Evolutionary conservation across 2,113 vertebrate genomes (phyloP).

Genomic region (Pollimyrus isidori): DNA sequence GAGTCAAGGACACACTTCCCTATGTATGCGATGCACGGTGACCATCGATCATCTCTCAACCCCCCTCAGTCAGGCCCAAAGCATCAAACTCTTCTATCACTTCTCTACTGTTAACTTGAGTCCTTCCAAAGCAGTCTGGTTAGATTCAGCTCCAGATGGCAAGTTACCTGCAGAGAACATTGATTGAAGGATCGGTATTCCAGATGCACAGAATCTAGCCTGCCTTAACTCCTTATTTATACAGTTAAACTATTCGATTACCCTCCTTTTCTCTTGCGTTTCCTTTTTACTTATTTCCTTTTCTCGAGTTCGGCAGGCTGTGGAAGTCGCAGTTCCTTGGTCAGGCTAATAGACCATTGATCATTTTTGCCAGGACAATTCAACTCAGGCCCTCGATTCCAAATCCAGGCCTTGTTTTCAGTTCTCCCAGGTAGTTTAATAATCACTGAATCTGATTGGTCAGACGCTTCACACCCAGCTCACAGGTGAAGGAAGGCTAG

Average conservation of each 20-base stretch:
- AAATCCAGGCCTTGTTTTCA: too few relatives aligned
- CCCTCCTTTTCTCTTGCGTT: background rate
- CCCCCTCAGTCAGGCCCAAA: background rate
- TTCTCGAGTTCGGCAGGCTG: background rate
- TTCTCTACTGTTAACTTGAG: background rate
- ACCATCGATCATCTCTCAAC: background rate
- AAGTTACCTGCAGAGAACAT: background rate
- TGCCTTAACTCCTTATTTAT: background rate
- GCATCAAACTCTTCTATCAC: background rate
- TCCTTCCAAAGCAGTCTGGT: background rate
- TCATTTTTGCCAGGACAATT: background rate
- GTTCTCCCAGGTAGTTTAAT: too few relatives aligned
- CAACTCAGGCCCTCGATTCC: too few relatives aligned
- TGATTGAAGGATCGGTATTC: background rate
- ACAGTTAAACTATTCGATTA: background rate
- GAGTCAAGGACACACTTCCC: background rate
- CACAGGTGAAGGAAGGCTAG: too few relatives aligned
- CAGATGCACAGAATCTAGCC: background rate
- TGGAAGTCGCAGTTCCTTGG: background rate
- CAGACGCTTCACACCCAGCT: too few relatives aligned
- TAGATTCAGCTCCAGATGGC: background rate
- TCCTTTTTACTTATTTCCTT: background rate
- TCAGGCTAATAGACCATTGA: background rate
- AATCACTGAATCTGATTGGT: too few relatives aligned
- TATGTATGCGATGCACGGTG: background rate